Conservation (phyloP, 2,113 vertebrate genomes). For the Tragelaphus strepsiceros region DNA sequence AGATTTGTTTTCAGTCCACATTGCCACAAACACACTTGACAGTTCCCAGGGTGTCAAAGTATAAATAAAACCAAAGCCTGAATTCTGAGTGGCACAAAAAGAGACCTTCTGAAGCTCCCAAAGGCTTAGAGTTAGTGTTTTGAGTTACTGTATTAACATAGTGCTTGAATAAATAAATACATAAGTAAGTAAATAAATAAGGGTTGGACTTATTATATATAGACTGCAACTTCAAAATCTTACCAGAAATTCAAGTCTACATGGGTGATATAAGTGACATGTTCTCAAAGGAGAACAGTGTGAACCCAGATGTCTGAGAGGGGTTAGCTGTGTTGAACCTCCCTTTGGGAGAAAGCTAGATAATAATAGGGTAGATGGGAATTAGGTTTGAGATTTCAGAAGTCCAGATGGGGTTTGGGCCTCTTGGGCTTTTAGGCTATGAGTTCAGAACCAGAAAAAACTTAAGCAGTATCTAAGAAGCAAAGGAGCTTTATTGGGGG, state of each 20-base stretch:
- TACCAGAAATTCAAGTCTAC: not conserved
- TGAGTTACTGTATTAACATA: not conserved
- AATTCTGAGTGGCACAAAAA: not conserved
- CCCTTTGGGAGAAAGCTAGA: not conserved
- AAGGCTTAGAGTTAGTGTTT: not conserved
- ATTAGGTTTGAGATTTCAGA: not conserved
- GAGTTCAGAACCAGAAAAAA: not conserved
- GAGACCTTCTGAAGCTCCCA: not conserved
- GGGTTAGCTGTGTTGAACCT: not conserved
- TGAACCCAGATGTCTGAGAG: not conserved
- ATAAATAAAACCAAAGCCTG: conserved; percentile 20
- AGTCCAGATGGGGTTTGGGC: not conserved
- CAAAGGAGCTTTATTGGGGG: not conserved
- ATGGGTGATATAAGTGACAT: not conserved
- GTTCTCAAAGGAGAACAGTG: not conserved
- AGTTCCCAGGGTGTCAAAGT: conserved; percentile 32
- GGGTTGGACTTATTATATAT: not conserved
- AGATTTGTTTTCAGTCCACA: conserved; percentile 31
- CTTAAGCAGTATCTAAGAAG: not conserved
- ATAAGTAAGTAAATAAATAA: not conserved
- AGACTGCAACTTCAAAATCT: not conserved
- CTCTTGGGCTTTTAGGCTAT: not conserved
- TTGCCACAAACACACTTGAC: not conserved
- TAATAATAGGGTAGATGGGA: not conserved
- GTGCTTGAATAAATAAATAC: not conserved